Evolutionary conservation across 2,113 vertebrate species (phyloP).

Genomic region (Xiphophorus maculatus): DNA sequence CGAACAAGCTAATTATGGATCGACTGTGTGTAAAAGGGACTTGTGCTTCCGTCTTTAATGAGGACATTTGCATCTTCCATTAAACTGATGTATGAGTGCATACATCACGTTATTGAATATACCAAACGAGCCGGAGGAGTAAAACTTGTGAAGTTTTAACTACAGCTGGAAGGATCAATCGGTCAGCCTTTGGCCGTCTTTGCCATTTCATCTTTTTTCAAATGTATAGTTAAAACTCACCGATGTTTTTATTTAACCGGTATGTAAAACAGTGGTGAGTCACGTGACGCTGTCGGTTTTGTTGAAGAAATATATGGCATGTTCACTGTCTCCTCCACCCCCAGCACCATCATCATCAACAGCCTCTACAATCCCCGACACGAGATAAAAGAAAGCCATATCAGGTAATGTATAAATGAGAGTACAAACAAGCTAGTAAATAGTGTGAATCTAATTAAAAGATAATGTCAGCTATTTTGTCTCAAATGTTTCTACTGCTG

Average conservation of each 20-base stretch:
- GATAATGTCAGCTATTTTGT: conserved; percentile 79
- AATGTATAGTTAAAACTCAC: conserved; percentile 39
- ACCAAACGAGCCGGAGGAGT: conserved; percentile 57
- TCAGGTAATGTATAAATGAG: conserved; percentile 72
- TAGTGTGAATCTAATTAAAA: conserved; percentile 83
- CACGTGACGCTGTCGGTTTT: conserved; percentile 3
- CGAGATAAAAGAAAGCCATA: conserved; percentile 64
- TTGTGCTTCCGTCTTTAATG: conserved; percentile 75
- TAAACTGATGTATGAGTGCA: conserved; percentile 80
- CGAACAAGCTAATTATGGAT: conserved; percentile 75
- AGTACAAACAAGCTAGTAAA: conserved; percentile 75
- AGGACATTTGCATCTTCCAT: conserved; percentile 84
- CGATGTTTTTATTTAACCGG: conserved; percentile 20
- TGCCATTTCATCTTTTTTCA: conserved; percentile 45
- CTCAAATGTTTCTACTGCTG: conserved; percentile 64
- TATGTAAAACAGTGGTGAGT: conserved; percentile 23
- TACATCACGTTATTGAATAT: conserved; percentile 70
- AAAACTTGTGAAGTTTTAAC: conserved; percentile 65
- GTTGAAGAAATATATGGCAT: conserved; percentile 6
- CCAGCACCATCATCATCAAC: conserved; percentile 56
- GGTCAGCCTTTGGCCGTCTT: conserved; percentile 20
- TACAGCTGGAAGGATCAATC: conserved; percentile 51
- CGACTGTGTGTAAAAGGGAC: conserved; percentile 60
- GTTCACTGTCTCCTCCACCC: conserved; percentile 33
- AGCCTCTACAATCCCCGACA: conserved; percentile 43